These are phyloP conservation scores for Muricea muricata DNA, from an alignment of 92 coral and sea anemone genomes.

Conservation along the genomic window DNA sequence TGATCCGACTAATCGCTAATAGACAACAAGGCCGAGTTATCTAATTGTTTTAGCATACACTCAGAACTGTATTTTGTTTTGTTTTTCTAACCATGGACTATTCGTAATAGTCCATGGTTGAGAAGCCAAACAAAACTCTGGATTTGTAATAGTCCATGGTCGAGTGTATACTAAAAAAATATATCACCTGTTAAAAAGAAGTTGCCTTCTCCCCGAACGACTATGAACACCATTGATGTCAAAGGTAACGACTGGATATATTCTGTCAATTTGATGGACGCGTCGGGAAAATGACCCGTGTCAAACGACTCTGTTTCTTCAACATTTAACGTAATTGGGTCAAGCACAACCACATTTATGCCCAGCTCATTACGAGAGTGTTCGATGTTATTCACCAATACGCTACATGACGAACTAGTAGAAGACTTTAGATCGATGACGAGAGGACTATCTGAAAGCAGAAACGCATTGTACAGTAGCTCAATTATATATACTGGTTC, in stretches of 20 bases:
- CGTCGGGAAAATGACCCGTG: slow-evolving; percentile 82
- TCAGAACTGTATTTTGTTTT: no score
- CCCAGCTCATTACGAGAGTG: slow-evolving; percentile 80
- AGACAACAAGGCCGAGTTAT: no score
- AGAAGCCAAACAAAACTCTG: no score
- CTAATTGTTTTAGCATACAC: no score
- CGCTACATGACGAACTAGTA: slow-evolving; percentile 50
- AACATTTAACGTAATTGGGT: slow-evolving; percentile 78
- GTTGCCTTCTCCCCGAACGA: slow-evolving; percentile 85
- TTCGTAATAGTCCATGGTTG: no score
- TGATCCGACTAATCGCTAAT: no score
- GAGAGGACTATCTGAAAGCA: slow-evolving; percentile 13
- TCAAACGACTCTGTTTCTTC: slow-evolving; percentile 76
- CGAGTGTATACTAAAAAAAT: no score
- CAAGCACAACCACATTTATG: slow-evolving; percentile 83
- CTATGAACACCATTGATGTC: slow-evolving; percentile 76
- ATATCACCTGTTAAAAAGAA: slow-evolving; percentile 85
- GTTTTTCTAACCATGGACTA: no score
- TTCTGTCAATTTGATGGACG: slow-evolving; percentile 70
- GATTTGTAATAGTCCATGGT: no score
- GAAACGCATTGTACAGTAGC: no score
- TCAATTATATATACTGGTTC: no score
- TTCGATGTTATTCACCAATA: slow-evolving; percentile 74
- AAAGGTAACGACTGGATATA: slow-evolving; percentile 72
- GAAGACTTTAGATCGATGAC: slow-evolving; percentile 6